A percentile compares a stretch with the other conserved stretches of the same genome.
Conservation (phyloP, 2,888 invertebrate genomes). For the Hyposoter didymator region DNA sequence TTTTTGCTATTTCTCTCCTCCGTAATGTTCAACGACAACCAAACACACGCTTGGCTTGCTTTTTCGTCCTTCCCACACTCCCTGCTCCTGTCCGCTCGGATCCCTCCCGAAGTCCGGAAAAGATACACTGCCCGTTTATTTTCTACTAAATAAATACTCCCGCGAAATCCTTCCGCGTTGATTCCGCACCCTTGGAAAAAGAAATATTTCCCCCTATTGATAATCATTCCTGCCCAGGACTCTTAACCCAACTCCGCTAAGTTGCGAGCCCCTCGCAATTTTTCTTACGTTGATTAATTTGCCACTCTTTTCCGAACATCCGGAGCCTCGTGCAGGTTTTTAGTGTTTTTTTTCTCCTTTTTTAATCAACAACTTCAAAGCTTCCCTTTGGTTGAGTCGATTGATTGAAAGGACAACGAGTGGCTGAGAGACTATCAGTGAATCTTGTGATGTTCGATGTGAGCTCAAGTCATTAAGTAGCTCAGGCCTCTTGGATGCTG, state of each 20-base stretch:
- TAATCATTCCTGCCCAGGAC: slow-evolving; percentile 33
- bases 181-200: slow-evolving; percentile 37
- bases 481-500: not conserved
- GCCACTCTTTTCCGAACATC: slow-evolving; percentile 43
- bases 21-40: slow-evolving; percentile 28
- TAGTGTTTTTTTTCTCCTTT: slow-evolving; percentile 67
- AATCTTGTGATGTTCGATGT: slow-evolving; percentile 54
- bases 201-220: slow-evolving; percentile 41
- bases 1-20: slow-evolving; percentile 32
- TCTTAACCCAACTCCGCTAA: slow-evolving; percentile 11
- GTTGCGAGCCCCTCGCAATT: slow-evolving; percentile 50
- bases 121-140: slow-evolving; percentile 61
- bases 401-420: slow-evolving; percentile 78
- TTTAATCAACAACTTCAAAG: slow-evolving; percentile 84
- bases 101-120: slow-evolving; percentile 22
- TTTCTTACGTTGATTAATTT: slow-evolving; percentile 58
- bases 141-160: slow-evolving; percentile 67
- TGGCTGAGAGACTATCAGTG: slow-evolving; percentile 67
- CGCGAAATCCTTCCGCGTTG: slow-evolving; percentile 18
- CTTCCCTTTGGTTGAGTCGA: slow-evolving; percentile 70
- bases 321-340: slow-evolving; percentile 2
- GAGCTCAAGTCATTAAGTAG: slow-evolving; percentile 30
- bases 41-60: slow-evolving; percentile 17
- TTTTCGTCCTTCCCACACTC: slow-evolving; percentile 37
- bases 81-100: slow-evolving; percentile 16